Evolutionary conservation across 2,888 invertebrate genomes (phyloP), one percentile per base, ranked within the genome.

Genomic region (Drosophila merina): DNA sequence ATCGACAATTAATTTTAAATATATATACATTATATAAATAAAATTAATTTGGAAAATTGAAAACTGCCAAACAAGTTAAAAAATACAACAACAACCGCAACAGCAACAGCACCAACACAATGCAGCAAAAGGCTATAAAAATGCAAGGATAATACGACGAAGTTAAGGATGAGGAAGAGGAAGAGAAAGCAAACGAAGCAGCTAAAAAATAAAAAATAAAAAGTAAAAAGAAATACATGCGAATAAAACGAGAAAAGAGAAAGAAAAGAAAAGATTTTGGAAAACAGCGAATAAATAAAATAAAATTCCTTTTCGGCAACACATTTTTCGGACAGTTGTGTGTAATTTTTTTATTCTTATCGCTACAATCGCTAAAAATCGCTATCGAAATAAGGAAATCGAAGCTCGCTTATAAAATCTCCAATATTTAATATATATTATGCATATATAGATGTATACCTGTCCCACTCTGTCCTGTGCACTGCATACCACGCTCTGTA

Each of bases 61-160:
- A 50, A 57, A 72, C 71, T 71, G 71, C 71, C 71, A 71, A 71
- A 70, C 73, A 67, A 73, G 8, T 28, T 44, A 42, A 71, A 49
- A 44, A 36, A 28, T 6, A 28, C 28, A 28, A 28, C 28, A 28
- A 28, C 28, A 28, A 48, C 47, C 44, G 44, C 48, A 49, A 44
- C 31, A 56, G 20, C 20, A 66, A 40, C 44, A 54, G 42, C 63
- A 63, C 45, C 66, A 42, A 56, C n/a, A 47, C 42, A 33, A 72
- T 77, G 86, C 84, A 77, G 63, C 66, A 74, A 68, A 64, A 86
- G 79, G 79, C 85, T 85, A 85, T 79, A 62, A 47, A 47, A 47
- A 47, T 47, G 30, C 28, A n/a, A 6, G 48, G 51, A n/a, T 6
- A 38, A 59, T 38, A 36, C 52, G 1, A 52, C 51, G 26, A 55